A percentile compares a stretch with the other conserved stretches of the same genome.
Conservation (phyloP, 1,140 invertebrate species). For the Drosophila cardini region DNA sequence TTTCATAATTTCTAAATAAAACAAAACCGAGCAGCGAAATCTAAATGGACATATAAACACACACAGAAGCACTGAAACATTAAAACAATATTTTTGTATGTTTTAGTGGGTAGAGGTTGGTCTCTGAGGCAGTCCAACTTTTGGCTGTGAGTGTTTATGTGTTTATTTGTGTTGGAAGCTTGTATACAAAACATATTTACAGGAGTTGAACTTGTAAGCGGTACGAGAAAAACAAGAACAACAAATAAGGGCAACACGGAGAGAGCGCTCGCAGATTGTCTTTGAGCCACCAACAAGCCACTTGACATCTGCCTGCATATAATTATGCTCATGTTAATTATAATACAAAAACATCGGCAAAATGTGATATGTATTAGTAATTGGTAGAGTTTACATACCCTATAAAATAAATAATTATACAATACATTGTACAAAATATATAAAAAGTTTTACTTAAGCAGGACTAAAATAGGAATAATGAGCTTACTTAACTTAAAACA, state of each 20-base stretch:
- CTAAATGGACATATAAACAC: constrained; percentile 52
- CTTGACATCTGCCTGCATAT: constrained; percentile 58
- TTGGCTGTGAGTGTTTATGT: constrained; percentile 41
- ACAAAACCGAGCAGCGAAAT: constrained; percentile 47
- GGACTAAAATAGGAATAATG: too few relatives aligned
- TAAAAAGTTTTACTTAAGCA: too few relatives aligned
- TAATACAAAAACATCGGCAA: too few relatives aligned
- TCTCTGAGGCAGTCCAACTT: constrained; percentile 60
- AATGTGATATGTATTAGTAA: not conserved
- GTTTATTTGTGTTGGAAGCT: not conserved
- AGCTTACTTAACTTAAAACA: too few relatives aligned
- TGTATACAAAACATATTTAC: constrained; percentile 65
- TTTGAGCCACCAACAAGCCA: constrained; percentile 54
- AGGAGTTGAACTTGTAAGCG: constrained; percentile 69
- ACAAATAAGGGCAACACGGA: constrained; percentile 53
- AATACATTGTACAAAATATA: too few relatives aligned
- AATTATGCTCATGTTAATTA: constrained; percentile 64
- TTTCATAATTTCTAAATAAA: constrained; percentile 64
- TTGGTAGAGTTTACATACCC: too few relatives aligned
- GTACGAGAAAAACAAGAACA: constrained; percentile 42
- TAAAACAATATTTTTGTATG: constrained; percentile 73
- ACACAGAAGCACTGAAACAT: constrained; percentile 30
- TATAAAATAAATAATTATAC: too few relatives aligned
- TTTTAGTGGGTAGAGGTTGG: constrained; percentile 50
- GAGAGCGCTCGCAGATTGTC: constrained; percentile 59